These are phyloP conservation scores for Scalopus aquaticus DNA, from an alignment of 2,113 vertebrate species.

Conservation along the genomic window DNA sequence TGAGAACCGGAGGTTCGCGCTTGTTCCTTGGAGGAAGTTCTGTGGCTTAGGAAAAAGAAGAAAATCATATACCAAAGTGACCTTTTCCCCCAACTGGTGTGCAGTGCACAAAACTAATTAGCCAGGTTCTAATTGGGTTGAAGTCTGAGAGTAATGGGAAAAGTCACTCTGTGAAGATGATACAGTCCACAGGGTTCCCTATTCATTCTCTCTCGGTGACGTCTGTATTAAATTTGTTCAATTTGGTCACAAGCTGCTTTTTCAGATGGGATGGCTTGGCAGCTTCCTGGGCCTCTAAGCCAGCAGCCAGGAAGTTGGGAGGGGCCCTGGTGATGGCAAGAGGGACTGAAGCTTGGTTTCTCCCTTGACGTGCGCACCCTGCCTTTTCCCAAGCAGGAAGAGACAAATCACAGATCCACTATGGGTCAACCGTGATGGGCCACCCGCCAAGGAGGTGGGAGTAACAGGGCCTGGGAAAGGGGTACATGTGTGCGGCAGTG, in stretches of 20 bases:
- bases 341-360: background rate
- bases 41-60: slow-evolving; percentile 53
- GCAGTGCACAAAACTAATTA: background rate
- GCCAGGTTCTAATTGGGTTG: slow-evolving; percentile 13
- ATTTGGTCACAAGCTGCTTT: slow-evolving; percentile 25
- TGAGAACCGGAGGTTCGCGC: slow-evolving; percentile 49
- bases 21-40: slow-evolving; percentile 50
- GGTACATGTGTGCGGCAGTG: background rate
- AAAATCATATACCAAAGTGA: slow-evolving; percentile 43
- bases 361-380: background rate
- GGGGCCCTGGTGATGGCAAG: background rate
- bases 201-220: background rate
- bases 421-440: background rate
- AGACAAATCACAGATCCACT: background rate
- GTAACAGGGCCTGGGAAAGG: background rate
- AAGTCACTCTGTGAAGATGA: background rate
- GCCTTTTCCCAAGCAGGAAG: background rate
- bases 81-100: slow-evolving; percentile 20
- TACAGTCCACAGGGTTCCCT: background rate
- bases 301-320: slow-evolving; percentile 39
- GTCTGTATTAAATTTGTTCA: background rate
- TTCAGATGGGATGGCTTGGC: slow-evolving; percentile 19
- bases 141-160: background rate
- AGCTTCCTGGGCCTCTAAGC: background rate
- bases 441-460: background rate